Evolutionary conservation across 2,888 invertebrate species (phyloP), one percentile per base, ranked within the genome.

Genomic region (Polydrusus pterygomalis): DNA sequence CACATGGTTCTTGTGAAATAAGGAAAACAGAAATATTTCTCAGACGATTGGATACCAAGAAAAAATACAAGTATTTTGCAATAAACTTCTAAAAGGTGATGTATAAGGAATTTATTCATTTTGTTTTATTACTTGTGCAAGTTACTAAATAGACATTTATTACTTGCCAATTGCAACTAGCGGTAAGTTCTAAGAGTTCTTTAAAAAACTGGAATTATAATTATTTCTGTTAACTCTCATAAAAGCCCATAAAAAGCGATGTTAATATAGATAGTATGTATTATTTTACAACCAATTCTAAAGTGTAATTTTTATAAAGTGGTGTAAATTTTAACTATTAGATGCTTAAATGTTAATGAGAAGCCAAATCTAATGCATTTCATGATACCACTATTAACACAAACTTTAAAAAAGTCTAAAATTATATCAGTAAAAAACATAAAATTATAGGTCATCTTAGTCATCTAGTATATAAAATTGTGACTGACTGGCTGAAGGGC

Each of bases 201-300:
- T 79, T 75, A 77, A 76, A 78, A 79, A 79, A 54, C 78, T n/a
- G n/a, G n/a, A 81, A 79, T 79, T 80, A 80, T 75, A 72, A 74
- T 79, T 0, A 6, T 38, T 60, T 30, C 38, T 15, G 38, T 60
- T 60, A 38, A 60, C 18, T 60, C 11, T 17, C 38, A 38, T 60
- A 18, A 60, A 38, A 11, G 38, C 38, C 5, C 7, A 38, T 38
- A 58, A 17, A 17, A 2, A 15, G 13, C 17, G 58, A 58, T 58
- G 30, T 56, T 56, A 56, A 30, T 56, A 56, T 56, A 30, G 25
- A 30, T 30, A 56, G 20, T 20, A 18, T 51, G 20, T 9, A 9
- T 1, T 17, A 17, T 49, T 49, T 47, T 15, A 47, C 47, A 15
- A 7, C 47, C 17, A 15, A 3, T 10, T 13, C 10, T 10, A 13